Evolutionary conservation across 2,113 vertebrate genomes (phyloP), one percentile per base, ranked within the genome.

Genomic region (Proteles cristata): DNA sequence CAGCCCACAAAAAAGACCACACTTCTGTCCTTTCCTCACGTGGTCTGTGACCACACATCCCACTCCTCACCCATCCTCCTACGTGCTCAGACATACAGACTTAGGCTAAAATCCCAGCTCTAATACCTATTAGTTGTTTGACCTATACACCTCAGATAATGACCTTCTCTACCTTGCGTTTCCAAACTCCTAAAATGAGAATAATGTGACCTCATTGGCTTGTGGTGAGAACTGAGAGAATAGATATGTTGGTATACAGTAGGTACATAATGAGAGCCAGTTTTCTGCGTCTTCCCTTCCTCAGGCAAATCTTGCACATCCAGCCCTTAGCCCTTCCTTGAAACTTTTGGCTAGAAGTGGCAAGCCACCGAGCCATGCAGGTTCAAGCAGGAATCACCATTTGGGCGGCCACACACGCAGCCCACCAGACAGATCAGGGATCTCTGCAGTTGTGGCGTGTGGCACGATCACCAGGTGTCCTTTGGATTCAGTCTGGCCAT

Each of bases 221-320:
- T 80, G 65, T 73, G 11, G 28, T 48, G 83, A 92, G 48, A 63
- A 53, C 10, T 58, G 48, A 68, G 14, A 87, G 69, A 92, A 3
- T 5, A 63, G 43, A 23, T 26, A 33, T 19, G 61, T 0, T n/a
- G 71, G 69, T 48, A 43, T 7, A 11, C 21, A n/a, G 63, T 8
- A 69, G 28, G 21, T 53, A 50, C 17, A 68, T 58, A 73, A 28
- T 17, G 21, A 23, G 3, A 12, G 10, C 45, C 61, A 6, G 14
- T n/a, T 65, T 90, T 50, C 88, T 82, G 71, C 90, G 53, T 50
- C 82, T 93, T 92, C 14, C 19, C 45, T 83, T 96, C 90, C 65
- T 80, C 53, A 77, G 4, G 73, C 79, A 94, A 89, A 65, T 93
- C 68, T 71, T 71, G 43, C 68, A 53, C 26, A 50, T 8, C 15